phyloP scores from a whole-genome alignment of 2,797 vertebrate genomes.

The Anguilla pacifica region DNA sequence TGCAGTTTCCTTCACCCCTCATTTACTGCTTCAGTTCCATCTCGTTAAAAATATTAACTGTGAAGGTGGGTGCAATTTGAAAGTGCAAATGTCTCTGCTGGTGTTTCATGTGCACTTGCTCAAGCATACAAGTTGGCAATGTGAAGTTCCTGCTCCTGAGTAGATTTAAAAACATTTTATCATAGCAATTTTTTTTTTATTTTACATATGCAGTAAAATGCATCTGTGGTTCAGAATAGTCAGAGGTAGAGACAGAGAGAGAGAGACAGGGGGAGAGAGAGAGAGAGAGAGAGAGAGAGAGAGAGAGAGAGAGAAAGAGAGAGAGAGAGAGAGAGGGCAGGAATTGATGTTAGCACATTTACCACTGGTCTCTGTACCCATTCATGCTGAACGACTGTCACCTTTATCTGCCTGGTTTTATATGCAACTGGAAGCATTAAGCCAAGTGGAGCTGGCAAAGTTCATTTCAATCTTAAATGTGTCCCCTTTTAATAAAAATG shows the following conservation, averaged over 20 bases:
- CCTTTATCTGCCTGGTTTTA: constrained; percentile 16
- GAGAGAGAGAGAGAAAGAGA: not conserved
- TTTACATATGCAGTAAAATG: not conserved
- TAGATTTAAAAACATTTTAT: not conserved
- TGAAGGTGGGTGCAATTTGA: not conserved
- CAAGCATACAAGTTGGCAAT: not conserved
- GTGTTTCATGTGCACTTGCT: not conserved
- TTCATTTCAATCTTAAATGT: constrained; percentile 20
- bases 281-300: not conserved
- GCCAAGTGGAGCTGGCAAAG: not conserved
- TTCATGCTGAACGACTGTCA: not conserved
- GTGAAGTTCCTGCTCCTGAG: not conserved
- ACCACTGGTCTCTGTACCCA: not conserved
- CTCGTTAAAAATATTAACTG: not conserved
- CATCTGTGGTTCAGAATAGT: not conserved
- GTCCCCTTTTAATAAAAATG: constrained; percentile 12
- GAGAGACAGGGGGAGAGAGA: not conserved
- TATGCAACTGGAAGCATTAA: constrained; percentile 15
- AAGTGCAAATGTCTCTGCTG: not conserved
- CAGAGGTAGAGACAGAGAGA: not conserved
- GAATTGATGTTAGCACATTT: constrained; percentile 26
- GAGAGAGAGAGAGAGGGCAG: not conserved
- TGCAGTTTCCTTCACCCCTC: not conserved
- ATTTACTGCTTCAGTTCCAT: not conserved
- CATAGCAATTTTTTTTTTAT: not conserved